Base-by-base conservation (phyloP, 2,797 vertebrate genomes). In the Channa striata region DNA sequence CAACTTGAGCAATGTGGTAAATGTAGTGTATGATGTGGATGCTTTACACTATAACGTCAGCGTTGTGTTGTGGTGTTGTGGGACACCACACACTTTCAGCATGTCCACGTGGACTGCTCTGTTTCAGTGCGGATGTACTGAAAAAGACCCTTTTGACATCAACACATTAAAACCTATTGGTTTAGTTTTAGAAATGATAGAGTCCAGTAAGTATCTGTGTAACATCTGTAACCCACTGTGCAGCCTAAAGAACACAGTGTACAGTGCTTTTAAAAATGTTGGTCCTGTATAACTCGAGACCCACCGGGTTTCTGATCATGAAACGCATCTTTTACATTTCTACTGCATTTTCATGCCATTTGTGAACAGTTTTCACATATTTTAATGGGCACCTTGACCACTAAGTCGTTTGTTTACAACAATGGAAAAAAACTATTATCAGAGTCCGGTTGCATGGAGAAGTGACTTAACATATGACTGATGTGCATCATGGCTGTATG, bases 381-480 rank as follows among this genome's bases (percentile, higher is more conserved):
- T 66, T 72, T 17, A 30, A 58, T 57, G 30, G 50, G 14, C 17
- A 25, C 75, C 57, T 59, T 21, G 11, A 67, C 44, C 48, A 8
- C 13, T 63, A 62, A 51, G 40, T 40, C 7, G 19, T 74, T 61
- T 64, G 36, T 69, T 78, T 60, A 64, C 64, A 46, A 34, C 62
- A 23, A 72, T 30, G 43, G 51, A 60, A 72, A 81, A n/a, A 63
- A 49, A 11, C 79, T 19, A 80, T 37, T 58, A 76, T 77, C 16
- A 21, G 62, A 44, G n/a, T 79, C 12, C n/a, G 3, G 51, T 81
- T 77, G 70, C 78, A 80, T 67, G 72, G 39, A 70, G 47, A 66
- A 59, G 50, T 70, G 76, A 77, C 59, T 30, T 8, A 54, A 65
- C 56, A 67, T 36, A 53, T 68, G 70, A 81, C 67, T 44, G 59